These are phyloP conservation scores for Sitobion miscanthi DNA, from an alignment of 1,140 invertebrate species.

Conservation along the genomic window DNA sequence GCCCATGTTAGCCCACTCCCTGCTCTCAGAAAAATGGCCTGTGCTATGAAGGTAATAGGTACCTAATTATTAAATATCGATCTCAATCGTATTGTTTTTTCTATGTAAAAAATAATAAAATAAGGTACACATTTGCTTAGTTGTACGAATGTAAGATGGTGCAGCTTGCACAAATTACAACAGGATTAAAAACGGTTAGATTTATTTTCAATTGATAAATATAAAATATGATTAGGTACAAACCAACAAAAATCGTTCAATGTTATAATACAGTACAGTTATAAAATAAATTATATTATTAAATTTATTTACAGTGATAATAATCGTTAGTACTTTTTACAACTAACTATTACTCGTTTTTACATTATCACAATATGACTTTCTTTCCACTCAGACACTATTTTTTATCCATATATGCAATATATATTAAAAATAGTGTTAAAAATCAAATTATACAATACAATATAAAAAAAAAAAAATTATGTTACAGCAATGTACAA, in stretches of 20 bases:
- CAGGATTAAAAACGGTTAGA: constrained; percentile 31
- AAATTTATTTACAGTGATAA: constrained; percentile 28
- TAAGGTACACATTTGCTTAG: not conserved
- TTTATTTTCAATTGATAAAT: constrained; percentile 22
- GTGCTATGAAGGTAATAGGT: no score
- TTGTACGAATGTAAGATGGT: not conserved
- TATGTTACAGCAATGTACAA: not conserved
- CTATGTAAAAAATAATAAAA: no score
- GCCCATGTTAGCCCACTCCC: no score
- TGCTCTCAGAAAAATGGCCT: no score
- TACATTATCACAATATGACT: constrained; percentile 53
- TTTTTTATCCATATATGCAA: not conserved
- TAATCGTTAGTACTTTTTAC: constrained; percentile 1
- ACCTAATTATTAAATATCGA: no score
- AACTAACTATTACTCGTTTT: constrained; percentile 32
- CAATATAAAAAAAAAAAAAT: constrained; percentile 11
- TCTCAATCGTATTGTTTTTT: no score
- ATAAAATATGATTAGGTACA: not conserved
- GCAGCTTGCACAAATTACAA: not conserved
- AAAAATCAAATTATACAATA: constrained; percentile 32
- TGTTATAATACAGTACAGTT: not conserved
- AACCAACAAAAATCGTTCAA: not conserved
- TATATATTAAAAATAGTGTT: constrained; percentile 29
- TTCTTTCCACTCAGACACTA: constrained; percentile 43
- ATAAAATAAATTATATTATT: not conserved